phyloP scores from a whole-genome alignment of 2,113 vertebrate species.

The Gopherus flavomarginatus region DNA sequence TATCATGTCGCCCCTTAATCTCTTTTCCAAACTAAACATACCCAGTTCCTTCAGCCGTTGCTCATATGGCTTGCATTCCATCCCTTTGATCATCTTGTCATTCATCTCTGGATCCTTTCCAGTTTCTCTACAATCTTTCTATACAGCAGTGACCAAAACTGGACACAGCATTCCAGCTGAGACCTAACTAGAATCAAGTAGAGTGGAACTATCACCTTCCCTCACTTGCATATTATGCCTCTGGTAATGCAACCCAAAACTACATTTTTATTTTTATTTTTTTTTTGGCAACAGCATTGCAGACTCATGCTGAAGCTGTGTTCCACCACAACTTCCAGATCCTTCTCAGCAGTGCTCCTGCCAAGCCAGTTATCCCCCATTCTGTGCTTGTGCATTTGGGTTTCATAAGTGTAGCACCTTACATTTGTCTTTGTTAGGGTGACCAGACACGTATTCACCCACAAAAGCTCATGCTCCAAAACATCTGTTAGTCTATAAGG shows the following conservation, averaged over 20 bases:
- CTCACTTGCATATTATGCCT: not conserved
- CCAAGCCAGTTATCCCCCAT: not conserved
- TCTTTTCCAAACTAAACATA: not conserved
- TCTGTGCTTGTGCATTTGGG: not conserved
- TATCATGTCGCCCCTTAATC: not conserved
- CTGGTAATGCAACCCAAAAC: not conserved
- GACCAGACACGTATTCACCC: too few relatives aligned
- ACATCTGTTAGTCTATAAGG: too few relatives aligned
- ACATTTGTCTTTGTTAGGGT: not conserved
- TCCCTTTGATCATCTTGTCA: not conserved
- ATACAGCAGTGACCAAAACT: not conserved
- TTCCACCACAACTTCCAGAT: not conserved
- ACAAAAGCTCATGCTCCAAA: too few relatives aligned
- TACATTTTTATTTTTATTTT: not conserved
- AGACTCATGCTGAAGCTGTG: not conserved
- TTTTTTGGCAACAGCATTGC: not conserved
- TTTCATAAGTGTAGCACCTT: not conserved
- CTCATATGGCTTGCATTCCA: not conserved
- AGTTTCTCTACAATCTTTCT: not conserved
- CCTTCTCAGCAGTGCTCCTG: not conserved
- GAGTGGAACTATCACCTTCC: not conserved
- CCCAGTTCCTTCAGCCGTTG: not conserved
- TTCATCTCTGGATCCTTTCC: not conserved
- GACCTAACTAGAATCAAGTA: not conserved
- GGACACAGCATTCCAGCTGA: not conserved